Evolutionary conservation across 2,888 invertebrate genomes (phyloP).

Genomic region (Chrysodeixis includens): DNA sequence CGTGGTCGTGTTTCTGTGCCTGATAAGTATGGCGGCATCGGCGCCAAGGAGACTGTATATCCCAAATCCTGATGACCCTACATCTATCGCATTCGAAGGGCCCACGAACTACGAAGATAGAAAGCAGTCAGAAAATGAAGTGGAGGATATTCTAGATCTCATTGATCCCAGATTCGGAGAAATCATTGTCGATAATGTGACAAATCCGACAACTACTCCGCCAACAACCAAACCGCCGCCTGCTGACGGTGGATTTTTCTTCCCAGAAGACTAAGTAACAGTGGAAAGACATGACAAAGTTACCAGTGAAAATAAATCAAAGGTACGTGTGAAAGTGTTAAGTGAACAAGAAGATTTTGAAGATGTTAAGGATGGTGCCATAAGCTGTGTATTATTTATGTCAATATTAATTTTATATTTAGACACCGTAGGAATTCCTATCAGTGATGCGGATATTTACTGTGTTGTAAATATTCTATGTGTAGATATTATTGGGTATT

Average conservation of each 20-base stretch:
- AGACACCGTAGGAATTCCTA: slow-evolving; percentile 16
- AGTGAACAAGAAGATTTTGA: slow-evolving; percentile 22
- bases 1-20: slow-evolving; percentile 45
- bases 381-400: slow-evolving; percentile 37
- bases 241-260: slow-evolving; percentile 42
- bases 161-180: slow-evolving; percentile 58
- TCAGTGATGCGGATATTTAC: slow-evolving; percentile 17
- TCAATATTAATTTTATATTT: slow-evolving; percentile 21
- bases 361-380: slow-evolving; percentile 39
- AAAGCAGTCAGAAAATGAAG: slow-evolving; percentile 54
- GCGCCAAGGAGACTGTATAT: slow-evolving; percentile 61
- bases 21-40: slow-evolving; percentile 37
- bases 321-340: slow-evolving; percentile 16
- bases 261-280: slow-evolving; percentile 58
- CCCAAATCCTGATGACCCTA: slow-evolving; percentile 63
- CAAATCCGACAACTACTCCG: not conserved
- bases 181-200: not conserved
- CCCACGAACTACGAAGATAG: slow-evolving; percentile 70
- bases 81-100: slow-evolving; percentile 74
- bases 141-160: slow-evolving; percentile 59
- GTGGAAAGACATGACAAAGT: slow-evolving; percentile 2
- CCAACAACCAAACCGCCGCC: not conserved
- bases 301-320: slow-evolving; percentile 43
- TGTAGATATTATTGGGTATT: slow-evolving; percentile 6
- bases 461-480: slow-evolving; percentile 16